These are phyloP conservation scores for Phytoseiulus persimilis DNA, from an alignment of 2,888 invertebrate species.

Conservation along the genomic window DNA sequence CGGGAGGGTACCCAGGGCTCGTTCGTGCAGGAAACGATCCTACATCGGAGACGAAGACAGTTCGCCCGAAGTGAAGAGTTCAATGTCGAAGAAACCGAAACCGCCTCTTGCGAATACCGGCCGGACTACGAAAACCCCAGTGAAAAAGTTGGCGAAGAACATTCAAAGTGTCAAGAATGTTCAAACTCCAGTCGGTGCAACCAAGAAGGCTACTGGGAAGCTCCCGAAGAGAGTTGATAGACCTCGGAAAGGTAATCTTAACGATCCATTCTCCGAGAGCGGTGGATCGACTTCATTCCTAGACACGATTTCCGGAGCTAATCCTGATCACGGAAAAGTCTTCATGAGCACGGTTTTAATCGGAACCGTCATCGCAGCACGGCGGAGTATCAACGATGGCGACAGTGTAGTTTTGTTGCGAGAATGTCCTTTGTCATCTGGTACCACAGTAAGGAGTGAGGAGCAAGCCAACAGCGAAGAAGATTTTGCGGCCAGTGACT, in stretches of 20 bases:
- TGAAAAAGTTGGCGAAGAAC: too few species aligned
- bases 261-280: too few species aligned
- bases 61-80: slow-evolving; percentile 6
- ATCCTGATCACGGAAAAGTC: too few species aligned
- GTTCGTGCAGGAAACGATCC: not conserved
- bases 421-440: not conserved
- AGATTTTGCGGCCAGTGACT: not conserved
- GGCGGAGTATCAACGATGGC: not conserved
- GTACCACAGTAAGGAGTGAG: not conserved
- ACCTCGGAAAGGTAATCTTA: too few species aligned
- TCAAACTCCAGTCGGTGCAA: not conserved
- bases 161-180: not conserved
- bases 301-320: too few species aligned
- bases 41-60: slow-evolving; percentile 14
- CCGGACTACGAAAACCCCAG: not conserved
- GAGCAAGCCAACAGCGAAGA: not conserved
- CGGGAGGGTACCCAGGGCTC: not conserved
- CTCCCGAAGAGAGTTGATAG: too few species aligned
- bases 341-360: too few species aligned
- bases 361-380: not conserved
- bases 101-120: not conserved
- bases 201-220: not conserved
- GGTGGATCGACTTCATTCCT: too few species aligned
- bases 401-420: not conserved
- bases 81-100: not conserved